Evolutionary conservation across 2,113 vertebrate species (phyloP).

Genomic region (Nematolebias whitei): DNA sequence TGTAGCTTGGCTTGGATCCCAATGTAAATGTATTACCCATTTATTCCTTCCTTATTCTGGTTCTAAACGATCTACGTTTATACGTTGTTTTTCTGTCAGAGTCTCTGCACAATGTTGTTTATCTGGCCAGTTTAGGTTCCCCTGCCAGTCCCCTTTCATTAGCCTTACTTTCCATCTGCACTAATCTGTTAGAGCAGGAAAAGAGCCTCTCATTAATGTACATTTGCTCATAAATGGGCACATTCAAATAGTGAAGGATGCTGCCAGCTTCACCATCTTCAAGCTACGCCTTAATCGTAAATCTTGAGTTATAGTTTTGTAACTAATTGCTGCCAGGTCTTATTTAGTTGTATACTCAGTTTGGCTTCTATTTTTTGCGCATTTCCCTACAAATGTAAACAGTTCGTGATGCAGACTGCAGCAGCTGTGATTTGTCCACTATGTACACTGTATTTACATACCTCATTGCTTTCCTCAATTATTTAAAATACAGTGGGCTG

Average conservation of each 20-base stretch:
- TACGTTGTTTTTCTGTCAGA: background rate
- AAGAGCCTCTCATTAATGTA: no score
- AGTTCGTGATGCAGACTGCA: background rate
- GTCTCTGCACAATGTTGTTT: background rate
- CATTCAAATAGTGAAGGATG: background rate
- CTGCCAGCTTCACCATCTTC: background rate
- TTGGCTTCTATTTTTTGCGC: background rate
- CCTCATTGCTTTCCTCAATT: background rate
- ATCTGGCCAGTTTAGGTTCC: constrained; percentile 14
- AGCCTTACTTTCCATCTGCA: constrained; percentile 18
- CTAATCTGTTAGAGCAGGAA: background rate
- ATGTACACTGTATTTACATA: background rate
- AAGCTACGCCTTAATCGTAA: background rate
- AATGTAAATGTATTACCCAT: background rate
- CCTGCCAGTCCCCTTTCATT: constrained; percentile 9
- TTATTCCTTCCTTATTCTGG: background rate
- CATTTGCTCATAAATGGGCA: background rate
- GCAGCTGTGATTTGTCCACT: background rate
- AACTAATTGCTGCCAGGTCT: background rate
- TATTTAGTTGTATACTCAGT: background rate
- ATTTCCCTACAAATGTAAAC: background rate
- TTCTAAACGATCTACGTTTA: constrained; percentile 2
- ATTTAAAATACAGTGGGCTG: background rate
- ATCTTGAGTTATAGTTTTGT: background rate
- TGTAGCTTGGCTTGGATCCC: background rate